Percentiles rank a stretch among this genome's conserved stretches.
phyloP scores from a whole-genome alignment of 2,888 invertebrate genomes.

The Latrodectus hesperus region DNA sequence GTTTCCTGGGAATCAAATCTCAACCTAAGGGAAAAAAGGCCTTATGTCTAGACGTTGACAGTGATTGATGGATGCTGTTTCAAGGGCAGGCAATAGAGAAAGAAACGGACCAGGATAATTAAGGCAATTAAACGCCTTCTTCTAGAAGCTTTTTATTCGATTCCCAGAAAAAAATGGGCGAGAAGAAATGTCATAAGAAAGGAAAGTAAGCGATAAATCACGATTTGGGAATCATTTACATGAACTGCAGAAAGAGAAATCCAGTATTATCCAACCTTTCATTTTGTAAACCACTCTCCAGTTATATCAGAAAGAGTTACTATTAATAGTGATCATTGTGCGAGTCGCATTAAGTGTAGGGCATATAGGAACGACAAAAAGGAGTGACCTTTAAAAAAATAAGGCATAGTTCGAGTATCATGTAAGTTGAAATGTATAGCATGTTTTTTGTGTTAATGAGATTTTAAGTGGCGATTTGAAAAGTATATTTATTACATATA shows the following conservation, averaged over 20 bases:
- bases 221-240: not conserved
- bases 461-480: too few relatives aligned
- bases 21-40: slow-evolving; percentile 1
- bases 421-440: too few relatives aligned
- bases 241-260: not conserved
- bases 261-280: too few relatives aligned
- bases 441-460: too few relatives aligned
- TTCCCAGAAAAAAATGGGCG: slow-evolving; percentile 26
- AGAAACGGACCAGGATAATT: slow-evolving; percentile 21
- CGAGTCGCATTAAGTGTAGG: too few relatives aligned
- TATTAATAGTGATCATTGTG: too few relatives aligned
- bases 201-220: not conserved
- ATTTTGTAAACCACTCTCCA: too few relatives aligned
- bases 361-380: too few relatives aligned
- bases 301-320: too few relatives aligned
- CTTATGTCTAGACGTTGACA: slow-evolving; percentile 53
- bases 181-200: not conserved
- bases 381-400: too few relatives aligned
- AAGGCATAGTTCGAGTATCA: too few relatives aligned
- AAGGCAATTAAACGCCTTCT: slow-evolving; percentile 60
- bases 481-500: too few relatives aligned
- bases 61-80: slow-evolving; percentile 42
- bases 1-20: slow-evolving; percentile 5
- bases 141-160: slow-evolving; percentile 22
- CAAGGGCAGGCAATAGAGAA: slow-evolving; percentile 46